phyloP scores from a whole-genome alignment of 2,797 vertebrate genomes.

The Rhinichthys osculus region DNA sequence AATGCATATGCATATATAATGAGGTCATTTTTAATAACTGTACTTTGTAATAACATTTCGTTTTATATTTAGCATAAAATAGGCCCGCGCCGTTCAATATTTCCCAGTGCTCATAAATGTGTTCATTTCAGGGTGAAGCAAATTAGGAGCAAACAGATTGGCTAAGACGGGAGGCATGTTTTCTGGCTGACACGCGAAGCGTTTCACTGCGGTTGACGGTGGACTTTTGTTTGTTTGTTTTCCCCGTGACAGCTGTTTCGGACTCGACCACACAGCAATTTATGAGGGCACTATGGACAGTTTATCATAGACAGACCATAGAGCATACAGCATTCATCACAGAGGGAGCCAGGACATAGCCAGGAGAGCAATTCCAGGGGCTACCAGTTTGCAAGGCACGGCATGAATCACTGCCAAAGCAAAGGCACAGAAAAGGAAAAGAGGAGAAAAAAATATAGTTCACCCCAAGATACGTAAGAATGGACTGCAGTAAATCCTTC shows the following conservation, averaged over 20 bases:
- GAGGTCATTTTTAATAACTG: slow-evolving; percentile 34
- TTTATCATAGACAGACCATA: slow-evolving; percentile 56
- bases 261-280: slow-evolving; percentile 51
- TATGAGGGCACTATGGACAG: slow-evolving; percentile 52
- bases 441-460: slow-evolving; percentile 40
- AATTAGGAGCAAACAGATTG: slow-evolving; percentile 43
- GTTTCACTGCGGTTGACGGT: slow-evolving; percentile 33
- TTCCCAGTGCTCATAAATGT: slow-evolving; percentile 9
- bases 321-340: slow-evolving; percentile 54
- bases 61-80: slow-evolving; percentile 33
- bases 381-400: slow-evolving; percentile 37
- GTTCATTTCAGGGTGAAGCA: slow-evolving; percentile 22
- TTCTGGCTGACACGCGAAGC: slow-evolving; percentile 43
- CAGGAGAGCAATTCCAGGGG: slow-evolving; percentile 49
- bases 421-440: slow-evolving; percentile 17
- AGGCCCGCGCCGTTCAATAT: background rate
- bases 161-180: slow-evolving; percentile 41
- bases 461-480: slow-evolving; percentile 30
- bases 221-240: slow-evolving; percentile 50
- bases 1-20: slow-evolving; percentile 32
- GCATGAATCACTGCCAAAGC: slow-evolving; percentile 58
- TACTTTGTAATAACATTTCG: slow-evolving; percentile 23
- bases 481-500: slow-evolving; percentile 25
- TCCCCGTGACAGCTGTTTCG: slow-evolving; percentile 50
- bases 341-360: slow-evolving; percentile 26